Conservation (phyloP, 2,797 vertebrate genomes). For the Mus caroli region DNA sequence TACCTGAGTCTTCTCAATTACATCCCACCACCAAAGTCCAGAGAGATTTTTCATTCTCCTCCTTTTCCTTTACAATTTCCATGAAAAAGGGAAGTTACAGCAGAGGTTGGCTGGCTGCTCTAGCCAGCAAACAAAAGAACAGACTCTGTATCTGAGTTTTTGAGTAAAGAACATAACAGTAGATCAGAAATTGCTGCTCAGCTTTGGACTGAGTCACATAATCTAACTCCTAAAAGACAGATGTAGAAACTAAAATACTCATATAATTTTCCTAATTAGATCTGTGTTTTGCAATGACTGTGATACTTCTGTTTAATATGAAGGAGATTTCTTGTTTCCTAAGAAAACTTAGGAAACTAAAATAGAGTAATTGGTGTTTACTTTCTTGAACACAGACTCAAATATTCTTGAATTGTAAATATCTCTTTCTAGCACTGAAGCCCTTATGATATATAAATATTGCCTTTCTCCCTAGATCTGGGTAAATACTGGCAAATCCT, state of each 20-base stretch:
- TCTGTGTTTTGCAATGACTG: neutral
- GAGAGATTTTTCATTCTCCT: neutral
- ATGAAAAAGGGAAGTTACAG: neutral
- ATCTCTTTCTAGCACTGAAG: neutral
- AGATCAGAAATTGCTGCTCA: neutral
- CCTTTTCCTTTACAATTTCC: neutral
- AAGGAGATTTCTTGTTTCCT: neutral
- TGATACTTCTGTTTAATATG: constrained; percentile 47
- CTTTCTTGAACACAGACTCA: constrained; percentile 23
- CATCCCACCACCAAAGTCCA: neutral
- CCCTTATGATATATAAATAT: constrained; percentile 2
- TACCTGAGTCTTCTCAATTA: neutral
- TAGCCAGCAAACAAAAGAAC: neutral
- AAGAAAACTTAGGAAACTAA: constrained; percentile 36
- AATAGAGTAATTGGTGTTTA: constrained; percentile 33
- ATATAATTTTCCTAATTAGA: constrained; percentile 31
- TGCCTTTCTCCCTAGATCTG: constrained; percentile 9
- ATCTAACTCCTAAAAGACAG: constrained; percentile 3
- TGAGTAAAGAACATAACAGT: neutral
- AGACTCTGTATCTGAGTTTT: neutral
- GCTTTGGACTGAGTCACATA: neutral
- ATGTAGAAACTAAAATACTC: neutral
- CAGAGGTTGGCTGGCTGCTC: neutral
- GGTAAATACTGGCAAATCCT: neutral
- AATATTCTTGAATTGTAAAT: constrained; percentile 11